These are phyloP conservation scores for Sabatieria punctata DNA, from an alignment of 2,888 invertebrate species.

Conservation along the genomic window DNA sequence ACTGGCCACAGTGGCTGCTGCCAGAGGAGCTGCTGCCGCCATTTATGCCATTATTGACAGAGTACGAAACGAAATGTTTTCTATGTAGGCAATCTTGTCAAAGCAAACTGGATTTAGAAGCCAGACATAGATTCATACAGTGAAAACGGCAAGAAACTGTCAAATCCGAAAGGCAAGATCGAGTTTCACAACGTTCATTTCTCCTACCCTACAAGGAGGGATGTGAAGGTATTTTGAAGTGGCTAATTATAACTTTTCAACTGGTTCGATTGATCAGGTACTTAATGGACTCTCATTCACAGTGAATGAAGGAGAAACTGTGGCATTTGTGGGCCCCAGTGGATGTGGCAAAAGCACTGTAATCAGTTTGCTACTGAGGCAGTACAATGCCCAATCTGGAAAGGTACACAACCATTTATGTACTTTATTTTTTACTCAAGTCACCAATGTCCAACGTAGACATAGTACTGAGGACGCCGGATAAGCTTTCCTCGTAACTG, in stretches of 20 bases:
- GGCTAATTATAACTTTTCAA: background rate
- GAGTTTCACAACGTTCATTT: slow-evolving; percentile 50
- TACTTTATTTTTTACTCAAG: too few relatives aligned
- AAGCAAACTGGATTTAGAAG: too few relatives aligned
- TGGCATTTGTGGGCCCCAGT: slow-evolving; percentile 44
- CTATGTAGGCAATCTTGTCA: too few relatives aligned
- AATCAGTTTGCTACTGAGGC: slow-evolving; percentile 51
- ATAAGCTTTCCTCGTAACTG: too few relatives aligned
- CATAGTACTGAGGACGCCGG: too few relatives aligned
- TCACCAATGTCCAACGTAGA: too few relatives aligned
- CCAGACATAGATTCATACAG: slow-evolving; percentile 35
- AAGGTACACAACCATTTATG: too few relatives aligned
- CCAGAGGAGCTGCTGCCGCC: slow-evolving; percentile 52
- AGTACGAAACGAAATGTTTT: slow-evolving; percentile 18
- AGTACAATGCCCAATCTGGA: slow-evolving; percentile 50
- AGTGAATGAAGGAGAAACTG: slow-evolving; percentile 22
- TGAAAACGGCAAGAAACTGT: slow-evolving; percentile 42
- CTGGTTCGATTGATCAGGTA: slow-evolving; percentile 11
- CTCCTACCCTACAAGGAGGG: slow-evolving; percentile 53
- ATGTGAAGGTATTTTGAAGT: slow-evolving; percentile 44
- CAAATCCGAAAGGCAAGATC: slow-evolving; percentile 42
- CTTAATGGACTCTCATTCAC: slow-evolving; percentile 24
- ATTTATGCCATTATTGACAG: slow-evolving; percentile 35
- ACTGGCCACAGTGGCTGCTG: slow-evolving; percentile 56
- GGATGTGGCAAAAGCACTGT: slow-evolving; percentile 52